Evolutionary conservation across 2,113 vertebrate species (phyloP).

Genomic region (Bombycilla garrulus): DNA sequence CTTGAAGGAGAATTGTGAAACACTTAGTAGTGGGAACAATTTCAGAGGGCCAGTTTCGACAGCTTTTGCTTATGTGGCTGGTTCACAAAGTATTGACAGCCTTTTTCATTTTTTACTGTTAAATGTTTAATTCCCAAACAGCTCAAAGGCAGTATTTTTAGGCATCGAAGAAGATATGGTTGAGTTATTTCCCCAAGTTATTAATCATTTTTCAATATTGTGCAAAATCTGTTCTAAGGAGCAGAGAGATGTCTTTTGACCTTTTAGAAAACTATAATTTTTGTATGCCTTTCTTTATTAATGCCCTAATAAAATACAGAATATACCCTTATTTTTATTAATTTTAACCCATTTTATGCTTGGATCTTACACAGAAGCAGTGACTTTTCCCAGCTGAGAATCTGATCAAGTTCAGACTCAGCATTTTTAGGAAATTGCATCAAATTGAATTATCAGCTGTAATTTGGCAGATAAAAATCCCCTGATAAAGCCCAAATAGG

Average conservation of each 20-base stretch:
- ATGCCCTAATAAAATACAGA: slow-evolving; percentile 19
- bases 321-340: neutral
- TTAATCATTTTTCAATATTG: slow-evolving; percentile 3
- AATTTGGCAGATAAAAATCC: neutral
- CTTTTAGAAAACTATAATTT: slow-evolving; percentile 39
- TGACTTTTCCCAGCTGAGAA: neutral
- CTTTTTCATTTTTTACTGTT: neutral
- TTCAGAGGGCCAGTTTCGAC: neutral
- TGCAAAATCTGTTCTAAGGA: slow-evolving; percentile 22
- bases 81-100: neutral
- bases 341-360: neutral
- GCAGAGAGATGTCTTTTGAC: slow-evolving; percentile 24
- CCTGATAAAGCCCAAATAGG: neutral
- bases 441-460: slow-evolving; percentile 16
- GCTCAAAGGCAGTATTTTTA: neutral
- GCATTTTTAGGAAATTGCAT: slow-evolving; percentile 27
- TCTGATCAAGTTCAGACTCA: neutral
- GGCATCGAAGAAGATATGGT: neutral
- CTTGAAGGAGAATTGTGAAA: neutral
- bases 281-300: slow-evolving; percentile 16
- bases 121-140: slow-evolving; percentile 4
- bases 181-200: slow-evolving; percentile 28
- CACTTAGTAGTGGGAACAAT: neutral
- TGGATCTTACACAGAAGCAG: neutral
- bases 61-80: neutral